Conservation (phyloP, 2,888 invertebrate genomes). For the Plusia festucae region DNA sequence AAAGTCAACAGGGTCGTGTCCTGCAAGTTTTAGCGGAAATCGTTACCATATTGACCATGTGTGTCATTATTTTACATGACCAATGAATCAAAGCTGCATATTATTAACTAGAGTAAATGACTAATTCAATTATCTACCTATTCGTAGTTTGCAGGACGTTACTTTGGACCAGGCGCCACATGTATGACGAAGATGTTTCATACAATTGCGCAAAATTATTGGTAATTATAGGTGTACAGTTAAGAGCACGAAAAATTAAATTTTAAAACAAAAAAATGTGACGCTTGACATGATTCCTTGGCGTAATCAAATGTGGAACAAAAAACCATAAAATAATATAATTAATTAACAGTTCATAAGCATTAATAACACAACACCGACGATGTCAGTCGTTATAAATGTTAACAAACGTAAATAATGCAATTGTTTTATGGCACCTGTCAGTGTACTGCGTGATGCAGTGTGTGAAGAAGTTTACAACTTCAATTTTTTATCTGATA, state of each 20-base stretch:
- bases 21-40: conserved; percentile 75
- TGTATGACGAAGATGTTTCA: conserved; percentile 29
- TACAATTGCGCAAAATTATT: conserved; percentile 20
- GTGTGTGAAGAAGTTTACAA: conserved; percentile 10
- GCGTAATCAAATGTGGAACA: not conserved
- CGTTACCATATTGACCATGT: conserved; percentile 68
- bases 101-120: conserved; percentile 54
- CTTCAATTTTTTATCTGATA: conserved; percentile 14
- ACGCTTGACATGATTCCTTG: not conserved
- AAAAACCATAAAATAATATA: not conserved
- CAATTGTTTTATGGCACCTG: conserved; percentile 18
- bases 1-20: conserved; percentile 67
- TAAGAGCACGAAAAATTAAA: not conserved
- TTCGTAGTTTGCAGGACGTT: conserved; percentile 31
- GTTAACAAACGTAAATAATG: conserved; percentile 25
- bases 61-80: conserved; percentile 76
- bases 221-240: not conserved
- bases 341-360: conserved; percentile 7
- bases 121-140: conserved; percentile 54
- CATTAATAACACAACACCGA: conserved; percentile 5
- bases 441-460: conserved; percentile 15
- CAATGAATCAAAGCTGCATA: conserved; percentile 74
- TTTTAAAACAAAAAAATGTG: not conserved
- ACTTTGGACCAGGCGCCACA: conserved; percentile 24
- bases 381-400: conserved; percentile 15